Base-by-base conservation (phyloP, 2,888 invertebrate species). In the Galeruca laticollis region DNA sequence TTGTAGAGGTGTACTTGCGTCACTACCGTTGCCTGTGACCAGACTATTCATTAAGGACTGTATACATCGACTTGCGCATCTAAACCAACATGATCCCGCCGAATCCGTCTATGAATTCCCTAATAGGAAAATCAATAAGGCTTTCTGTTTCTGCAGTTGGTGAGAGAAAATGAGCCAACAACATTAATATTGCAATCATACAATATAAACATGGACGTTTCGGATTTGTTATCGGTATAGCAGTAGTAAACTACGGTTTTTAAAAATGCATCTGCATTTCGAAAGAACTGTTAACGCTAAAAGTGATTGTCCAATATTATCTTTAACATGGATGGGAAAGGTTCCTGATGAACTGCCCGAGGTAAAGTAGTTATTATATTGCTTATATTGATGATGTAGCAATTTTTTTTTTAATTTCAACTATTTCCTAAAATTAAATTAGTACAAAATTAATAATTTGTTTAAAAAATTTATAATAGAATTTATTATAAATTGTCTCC, bases 301-400 rank as follows among this genome's bases (percentile, higher is more conserved):
- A 88, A 96, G 97, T 88, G 98, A 98, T 88, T 97, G 97, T 87
- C 93, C 95, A 80, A 94, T 98, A 84, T 88, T 97, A 82, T 95
- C 96, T 80, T 89, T 98, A 84, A 97, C 97, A 81, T 98, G 98
- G 98, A 98, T 98, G 98, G 97, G 97, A 77, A 97, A 97, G 88
- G 96, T 97, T 81, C 97, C 97, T 76, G 97, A 98, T 85, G 95
- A 96, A 84, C 89, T 96, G 80, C 96, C 97, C 49, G 96, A 97
- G 92, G 96, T 96, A 87, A 89, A 89, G 68, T 37, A 37, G 13
- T n/a, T 40, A n/a, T n/a, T n/a, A 1, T 4, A 40, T 40, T 40
- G n/a, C n/a, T 40, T 13, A 40, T 40, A 11, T 35, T 2, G 9
- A 10, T 35, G 35, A 1, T 9, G 8, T n/a, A n/a, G n/a, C n/a